Percentiles rank a stretch among this genome's conserved stretches.
Evolutionary conservation across 2,888 invertebrate species (phyloP).

Genomic region (Cerceris ruficornis): DNA sequence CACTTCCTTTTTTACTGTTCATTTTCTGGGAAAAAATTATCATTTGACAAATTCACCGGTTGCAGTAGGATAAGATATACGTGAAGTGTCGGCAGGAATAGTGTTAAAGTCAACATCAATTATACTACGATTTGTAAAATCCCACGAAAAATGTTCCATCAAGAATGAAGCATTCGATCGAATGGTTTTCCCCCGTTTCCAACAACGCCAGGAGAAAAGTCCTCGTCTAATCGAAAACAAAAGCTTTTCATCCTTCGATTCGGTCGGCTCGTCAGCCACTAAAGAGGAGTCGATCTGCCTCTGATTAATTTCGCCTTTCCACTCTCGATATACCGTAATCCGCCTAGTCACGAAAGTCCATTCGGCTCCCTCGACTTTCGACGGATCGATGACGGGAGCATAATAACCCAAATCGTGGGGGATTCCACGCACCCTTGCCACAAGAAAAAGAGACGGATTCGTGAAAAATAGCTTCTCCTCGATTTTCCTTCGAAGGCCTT

Average conservation of each 20-base stretch:
- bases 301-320: conserved; percentile 68
- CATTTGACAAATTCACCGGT: too few relatives aligned
- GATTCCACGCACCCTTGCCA: conserved; percentile 30
- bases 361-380: conserved; percentile 59
- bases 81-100: too few relatives aligned
- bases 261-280: conserved; percentile 31
- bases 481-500: conserved; percentile 47
- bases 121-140: conserved; percentile 33
- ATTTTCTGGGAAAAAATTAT: too few relatives aligned
- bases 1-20: too few relatives aligned
- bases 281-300: conserved; percentile 35
- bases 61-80: too few relatives aligned
- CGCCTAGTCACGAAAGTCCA: conserved; percentile 66
- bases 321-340: conserved; percentile 60
- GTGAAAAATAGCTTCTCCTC: conserved; percentile 50
- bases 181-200: conserved; percentile 8
- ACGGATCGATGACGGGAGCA: conserved; percentile 63
- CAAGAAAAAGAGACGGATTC: conserved; percentile 37
- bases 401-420: conserved; percentile 64
- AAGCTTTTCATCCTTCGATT: conserved; percentile 42
- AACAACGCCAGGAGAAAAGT: conserved; percentile 32
- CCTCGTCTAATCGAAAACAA: conserved; percentile 53
- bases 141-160: conserved; percentile 10
- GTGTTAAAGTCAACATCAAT: conserved; percentile 26
- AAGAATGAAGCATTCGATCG: conserved; percentile 43